Base-by-base conservation (phyloP, 2,113 vertebrate genomes). In the Sinocyclocheilus grahami region DNA sequence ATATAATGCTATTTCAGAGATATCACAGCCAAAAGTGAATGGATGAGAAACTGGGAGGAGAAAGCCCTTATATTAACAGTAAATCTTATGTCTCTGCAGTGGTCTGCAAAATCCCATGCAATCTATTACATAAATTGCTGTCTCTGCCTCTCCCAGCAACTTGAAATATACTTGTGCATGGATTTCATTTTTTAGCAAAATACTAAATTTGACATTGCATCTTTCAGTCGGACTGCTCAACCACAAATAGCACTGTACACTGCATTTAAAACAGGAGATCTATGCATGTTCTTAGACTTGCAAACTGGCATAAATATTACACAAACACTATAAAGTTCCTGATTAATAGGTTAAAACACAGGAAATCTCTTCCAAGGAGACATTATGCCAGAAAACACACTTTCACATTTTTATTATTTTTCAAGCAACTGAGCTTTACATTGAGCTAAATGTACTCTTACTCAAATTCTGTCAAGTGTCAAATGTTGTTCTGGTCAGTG, bases 131-230 rank as follows among this genome's bases (percentile, higher is more conserved):
- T 18, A 63, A 65, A 81, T 42, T 27, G 60, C 78, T 81, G 13
- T n/a, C 39, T 22, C 20, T 46, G 53, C 30, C 3, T 10, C 77
- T 33, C 53, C 53, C 20, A 13, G 30, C 77, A 79, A 33, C 53
- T 39, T 37, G 53, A 79, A 60, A 79, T 60, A 79, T 79, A 79
- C 27, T 79, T 58, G 16, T 37, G 72, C 72, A 78, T 58, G 51
- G 30, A n/a, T 79, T 79, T 14, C 4, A 79, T 79, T 79, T 76
- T 51, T 14, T 76, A 9, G 27, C 27, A n/a, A 76, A 51, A 51
- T 4, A 71, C 30, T 71, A 24, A 24, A 42, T 14, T 16, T 27
- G 2, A 76, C 42, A 76, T 76, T 8, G 12, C 12, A 76, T 24
- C 12, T 46, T 76, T 48, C 42, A 74, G 71, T 74, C 39, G 46